Evolutionary conservation across 2,113 vertebrate species (phyloP).

Genomic region (Syrrhaptes paradoxus): DNA sequence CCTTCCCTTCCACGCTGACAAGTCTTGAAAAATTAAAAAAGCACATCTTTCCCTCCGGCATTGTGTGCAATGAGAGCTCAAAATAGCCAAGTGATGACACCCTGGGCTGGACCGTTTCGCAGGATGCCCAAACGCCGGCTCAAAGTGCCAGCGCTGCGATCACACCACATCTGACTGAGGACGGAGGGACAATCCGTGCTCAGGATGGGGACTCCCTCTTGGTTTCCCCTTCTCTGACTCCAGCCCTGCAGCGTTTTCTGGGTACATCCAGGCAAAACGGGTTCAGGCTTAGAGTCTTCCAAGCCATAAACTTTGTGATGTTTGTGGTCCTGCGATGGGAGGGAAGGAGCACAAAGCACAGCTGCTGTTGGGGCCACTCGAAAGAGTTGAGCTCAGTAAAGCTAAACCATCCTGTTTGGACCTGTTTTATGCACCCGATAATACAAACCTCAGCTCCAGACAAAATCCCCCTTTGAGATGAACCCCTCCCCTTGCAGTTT

Average conservation of each 20-base stretch:
- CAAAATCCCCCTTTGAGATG: background rate
- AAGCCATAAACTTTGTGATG: background rate
- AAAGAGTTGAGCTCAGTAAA: background rate
- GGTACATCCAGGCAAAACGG: background rate
- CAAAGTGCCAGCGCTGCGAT: background rate
- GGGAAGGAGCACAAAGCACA: background rate
- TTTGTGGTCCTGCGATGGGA: background rate
- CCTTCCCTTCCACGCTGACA: background rate
- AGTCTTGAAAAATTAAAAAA: background rate
- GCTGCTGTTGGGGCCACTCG: rapidly evolving
- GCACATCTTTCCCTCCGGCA: background rate
- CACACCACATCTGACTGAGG: background rate
- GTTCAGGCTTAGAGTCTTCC: background rate
- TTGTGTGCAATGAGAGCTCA: background rate
- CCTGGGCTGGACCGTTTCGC: background rate
- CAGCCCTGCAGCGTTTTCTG: background rate
- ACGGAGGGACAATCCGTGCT: rapidly evolving
- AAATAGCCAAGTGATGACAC: background rate
- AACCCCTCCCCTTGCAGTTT: background rate
- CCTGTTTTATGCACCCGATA: background rate
- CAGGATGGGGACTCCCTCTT: background rate
- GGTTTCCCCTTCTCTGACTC: background rate
- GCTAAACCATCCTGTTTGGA: background rate
- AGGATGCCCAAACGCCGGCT: background rate
- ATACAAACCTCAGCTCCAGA: background rate